phyloP scores from a whole-genome alignment of 1,140 invertebrate genomes.

The Diplogasteroides magnus region DNA sequence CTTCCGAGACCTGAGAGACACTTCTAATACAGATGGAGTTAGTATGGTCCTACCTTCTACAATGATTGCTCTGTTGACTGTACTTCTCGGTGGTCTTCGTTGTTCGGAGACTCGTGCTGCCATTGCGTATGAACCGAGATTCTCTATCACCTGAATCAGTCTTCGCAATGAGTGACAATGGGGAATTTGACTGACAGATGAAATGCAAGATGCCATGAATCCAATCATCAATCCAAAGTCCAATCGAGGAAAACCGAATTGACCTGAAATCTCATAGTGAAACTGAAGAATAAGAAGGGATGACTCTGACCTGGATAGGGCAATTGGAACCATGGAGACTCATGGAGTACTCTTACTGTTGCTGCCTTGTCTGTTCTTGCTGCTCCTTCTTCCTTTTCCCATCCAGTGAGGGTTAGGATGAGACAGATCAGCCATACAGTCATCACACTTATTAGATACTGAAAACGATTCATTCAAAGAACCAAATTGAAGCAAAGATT shows the following conservation, averaged over 20 bases:
- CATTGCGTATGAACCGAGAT: conserved; percentile 58
- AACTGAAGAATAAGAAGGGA: not conserved
- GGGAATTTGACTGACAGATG: too few relatives aligned
- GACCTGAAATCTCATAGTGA: conserved; percentile 23
- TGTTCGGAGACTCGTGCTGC: conserved; percentile 30
- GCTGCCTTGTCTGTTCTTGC: conserved; percentile 46
- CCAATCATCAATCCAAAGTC: conserved; percentile 55
- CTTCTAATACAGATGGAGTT: too few relatives aligned
- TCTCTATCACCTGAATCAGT: too few relatives aligned
- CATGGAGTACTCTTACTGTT: conserved; percentile 35
- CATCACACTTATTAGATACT: conserved; percentile 48
- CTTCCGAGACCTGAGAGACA: conserved; percentile 9
- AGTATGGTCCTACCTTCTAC: conserved; percentile 27
- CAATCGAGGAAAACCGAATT: conserved; percentile 56
- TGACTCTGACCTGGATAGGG: conserved; percentile 41
- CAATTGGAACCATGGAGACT: conserved; percentile 46
- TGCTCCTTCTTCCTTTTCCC: conserved; percentile 31
- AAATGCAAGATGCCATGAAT: conserved; percentile 56
- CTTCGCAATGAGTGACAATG: too few relatives aligned
- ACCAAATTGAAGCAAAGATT: not conserved
- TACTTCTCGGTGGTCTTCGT: conserved; percentile 14
- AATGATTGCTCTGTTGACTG: conserved; percentile 28
- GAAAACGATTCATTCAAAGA: conserved; percentile 2
- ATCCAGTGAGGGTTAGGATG: conserved; percentile 40
- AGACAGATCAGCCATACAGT: conserved; percentile 46